Conservation (phyloP, 2,113 vertebrate species). For the Sardina pilchardus region DNA sequence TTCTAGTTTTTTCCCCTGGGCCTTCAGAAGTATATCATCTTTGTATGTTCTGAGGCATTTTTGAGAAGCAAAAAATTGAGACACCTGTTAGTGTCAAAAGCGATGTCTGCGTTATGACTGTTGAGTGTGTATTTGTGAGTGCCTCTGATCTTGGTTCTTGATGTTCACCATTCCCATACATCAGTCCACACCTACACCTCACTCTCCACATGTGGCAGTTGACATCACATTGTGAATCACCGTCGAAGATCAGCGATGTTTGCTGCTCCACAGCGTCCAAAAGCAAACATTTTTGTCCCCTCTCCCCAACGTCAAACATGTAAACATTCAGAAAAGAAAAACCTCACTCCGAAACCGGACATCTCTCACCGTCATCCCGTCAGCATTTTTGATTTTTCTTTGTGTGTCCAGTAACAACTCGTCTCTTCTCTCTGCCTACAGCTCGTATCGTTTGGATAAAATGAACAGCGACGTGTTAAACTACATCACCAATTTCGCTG, state of each 20-base stretch:
- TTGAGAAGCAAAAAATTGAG: background rate
- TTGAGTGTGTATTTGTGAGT: background rate
- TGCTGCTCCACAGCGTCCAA: background rate
- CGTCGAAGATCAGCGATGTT: constrained; percentile 3
- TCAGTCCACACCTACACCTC: background rate
- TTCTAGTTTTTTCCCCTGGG: background rate
- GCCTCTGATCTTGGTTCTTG: background rate
- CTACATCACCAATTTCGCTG: constrained; percentile 81
- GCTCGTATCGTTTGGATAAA: constrained; percentile 80
- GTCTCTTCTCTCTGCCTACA: constrained; percentile 71
- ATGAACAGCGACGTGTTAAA: constrained; percentile 79
- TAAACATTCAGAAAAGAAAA: background rate
- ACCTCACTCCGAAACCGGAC: background rate
- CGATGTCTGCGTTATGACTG: background rate
- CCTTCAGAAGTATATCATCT: background rate
- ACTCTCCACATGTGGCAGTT: background rate
- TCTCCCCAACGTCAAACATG: background rate
- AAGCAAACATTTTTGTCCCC: constrained; percentile 11
- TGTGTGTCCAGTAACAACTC: constrained; percentile 52
- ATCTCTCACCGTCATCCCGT: constrained; percentile 11
- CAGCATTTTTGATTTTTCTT: constrained; percentile 20
- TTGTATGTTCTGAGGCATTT: background rate
- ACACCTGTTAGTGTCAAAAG: background rate
- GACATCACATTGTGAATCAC: constrained; percentile 2
- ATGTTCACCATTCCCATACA: background rate